A percentile compares a stretch with the other conserved stretches of the same genome.
These are phyloP conservation scores for Ennomos quercinarius DNA, from an alignment of 2,888 invertebrate genomes.

Conservation along the genomic window DNA sequence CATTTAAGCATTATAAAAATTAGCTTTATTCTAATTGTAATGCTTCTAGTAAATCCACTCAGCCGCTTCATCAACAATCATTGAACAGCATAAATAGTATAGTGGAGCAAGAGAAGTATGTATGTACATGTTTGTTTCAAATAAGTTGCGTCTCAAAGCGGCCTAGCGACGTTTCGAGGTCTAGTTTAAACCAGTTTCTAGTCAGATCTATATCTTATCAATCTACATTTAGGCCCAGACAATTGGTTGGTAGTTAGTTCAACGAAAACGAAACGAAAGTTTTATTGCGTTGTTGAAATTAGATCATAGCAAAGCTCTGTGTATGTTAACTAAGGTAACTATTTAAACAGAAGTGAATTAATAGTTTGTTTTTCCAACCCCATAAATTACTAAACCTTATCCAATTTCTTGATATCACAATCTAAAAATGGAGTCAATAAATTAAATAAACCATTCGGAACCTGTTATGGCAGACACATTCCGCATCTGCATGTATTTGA, in stretches of 20 bases:
- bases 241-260: neutral
- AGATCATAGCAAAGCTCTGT: neutral
- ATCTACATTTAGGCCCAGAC: neutral
- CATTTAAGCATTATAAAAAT: too few species aligned
- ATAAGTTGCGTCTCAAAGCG: neutral
- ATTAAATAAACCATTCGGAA: constrained; percentile 21
- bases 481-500: constrained; percentile 35
- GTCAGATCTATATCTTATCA: constrained; percentile 7
- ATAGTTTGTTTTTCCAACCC: constrained; percentile 1
- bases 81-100: too few species aligned
- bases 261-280: neutral
- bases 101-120: too few species aligned
- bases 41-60: too few species aligned
- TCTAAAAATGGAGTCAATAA: constrained; percentile 25
- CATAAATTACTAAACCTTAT: constrained; percentile 11
- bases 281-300: neutral
- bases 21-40: too few species aligned
- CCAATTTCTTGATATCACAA: constrained; percentile 6
- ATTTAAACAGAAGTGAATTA: neutral
- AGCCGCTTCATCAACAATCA: too few species aligned
- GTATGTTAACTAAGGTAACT: neutral
- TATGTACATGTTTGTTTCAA: constrained; percentile 1
- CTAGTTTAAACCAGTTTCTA: constrained; percentile 6
- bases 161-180: constrained; percentile 1
- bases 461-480: constrained; percentile 31